phyloP scores from a whole-genome alignment of 2,113 vertebrate species.

The Shinisaurus crocodilurus region DNA sequence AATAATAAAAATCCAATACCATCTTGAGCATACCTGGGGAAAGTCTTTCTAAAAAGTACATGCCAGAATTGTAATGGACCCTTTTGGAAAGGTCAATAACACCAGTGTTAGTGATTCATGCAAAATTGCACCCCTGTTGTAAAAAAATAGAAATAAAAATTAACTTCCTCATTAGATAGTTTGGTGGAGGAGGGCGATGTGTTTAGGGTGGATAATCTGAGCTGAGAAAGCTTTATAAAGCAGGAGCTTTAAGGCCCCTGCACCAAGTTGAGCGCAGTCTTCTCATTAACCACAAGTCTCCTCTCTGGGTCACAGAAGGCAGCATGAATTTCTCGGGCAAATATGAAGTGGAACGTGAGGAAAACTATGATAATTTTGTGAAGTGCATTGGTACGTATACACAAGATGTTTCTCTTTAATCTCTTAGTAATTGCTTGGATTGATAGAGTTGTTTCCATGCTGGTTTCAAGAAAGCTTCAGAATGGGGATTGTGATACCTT shows the following conservation, averaged over 20 bases:
- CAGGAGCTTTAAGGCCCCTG: slow-evolving; percentile 6
- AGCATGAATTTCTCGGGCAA: slow-evolving; percentile 85
- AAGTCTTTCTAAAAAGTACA: not conserved
- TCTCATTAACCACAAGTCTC: not conserved
- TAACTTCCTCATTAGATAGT: slow-evolving; percentile 23
- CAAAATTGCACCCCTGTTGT: slow-evolving; percentile 21
- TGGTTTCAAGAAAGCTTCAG: not conserved
- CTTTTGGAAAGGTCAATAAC: slow-evolving; percentile 57
- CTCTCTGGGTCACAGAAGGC: not conserved
- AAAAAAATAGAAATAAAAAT: slow-evolving; percentile 33
- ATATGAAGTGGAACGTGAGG: slow-evolving; percentile 83
- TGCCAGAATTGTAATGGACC: slow-evolving; percentile 33
- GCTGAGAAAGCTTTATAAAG: slow-evolving; percentile 58
- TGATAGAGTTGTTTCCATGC: not conserved
- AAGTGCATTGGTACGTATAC: slow-evolving; percentile 69
- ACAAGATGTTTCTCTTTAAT: not conserved
- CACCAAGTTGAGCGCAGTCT: not conserved
- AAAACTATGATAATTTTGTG: slow-evolving; percentile 86
- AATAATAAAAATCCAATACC: not conserved
- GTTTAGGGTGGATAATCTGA: slow-evolving; percentile 40
- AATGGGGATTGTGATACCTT: not conserved
- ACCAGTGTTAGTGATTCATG: slow-evolving; percentile 58
- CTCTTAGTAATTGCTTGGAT: not conserved
- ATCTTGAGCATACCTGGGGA: not conserved
- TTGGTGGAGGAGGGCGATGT: slow-evolving; percentile 17